A percentile compares a stretch with the other conserved stretches of the same genome.
These are phyloP conservation scores for Meiosimyza decipiens DNA, from an alignment of 2,888 invertebrate genomes.

Conservation along the genomic window DNA sequence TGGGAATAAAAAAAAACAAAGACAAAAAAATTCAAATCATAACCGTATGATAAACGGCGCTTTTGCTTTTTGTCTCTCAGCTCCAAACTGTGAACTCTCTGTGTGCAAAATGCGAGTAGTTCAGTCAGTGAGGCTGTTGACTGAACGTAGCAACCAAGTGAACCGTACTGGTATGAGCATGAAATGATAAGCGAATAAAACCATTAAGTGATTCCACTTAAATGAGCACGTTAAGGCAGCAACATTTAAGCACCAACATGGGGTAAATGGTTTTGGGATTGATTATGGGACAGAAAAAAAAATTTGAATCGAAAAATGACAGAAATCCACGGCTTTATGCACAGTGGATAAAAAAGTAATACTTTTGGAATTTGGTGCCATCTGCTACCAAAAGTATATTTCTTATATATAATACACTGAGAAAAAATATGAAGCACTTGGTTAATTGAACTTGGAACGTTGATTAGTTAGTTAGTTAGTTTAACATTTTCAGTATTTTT, in stretches of 20 bases:
- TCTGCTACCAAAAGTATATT: no score
- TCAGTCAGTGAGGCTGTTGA: constrained; percentile 4
- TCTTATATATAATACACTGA: no score
- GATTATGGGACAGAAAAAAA: constrained; percentile 1
- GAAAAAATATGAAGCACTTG: no score
- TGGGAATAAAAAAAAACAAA: constrained; percentile 15
- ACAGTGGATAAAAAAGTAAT: background rate
- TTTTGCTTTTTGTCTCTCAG: constrained; percentile 17
- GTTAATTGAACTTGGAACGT: no score
- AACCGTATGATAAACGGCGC: constrained; percentile 41
- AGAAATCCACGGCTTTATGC: background rate
- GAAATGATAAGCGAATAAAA: constrained; percentile 62
- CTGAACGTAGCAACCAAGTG: constrained; percentile 1
- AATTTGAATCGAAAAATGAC: background rate
- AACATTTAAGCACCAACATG: constrained; percentile 44
- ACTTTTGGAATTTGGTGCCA: background rate
- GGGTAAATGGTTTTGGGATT: background rate
- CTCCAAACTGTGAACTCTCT: constrained; percentile 14
- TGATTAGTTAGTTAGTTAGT: no score
- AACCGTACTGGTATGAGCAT: constrained; percentile 24
- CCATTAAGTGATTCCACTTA: constrained; percentile 65
- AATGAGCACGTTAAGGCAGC: constrained; percentile 56
- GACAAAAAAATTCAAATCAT: constrained; percentile 31
- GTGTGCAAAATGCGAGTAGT: background rate
- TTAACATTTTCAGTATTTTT: no score